Base-by-base conservation (phyloP, 1,140 invertebrate species). In the Arctopsyche grandis region DNA sequence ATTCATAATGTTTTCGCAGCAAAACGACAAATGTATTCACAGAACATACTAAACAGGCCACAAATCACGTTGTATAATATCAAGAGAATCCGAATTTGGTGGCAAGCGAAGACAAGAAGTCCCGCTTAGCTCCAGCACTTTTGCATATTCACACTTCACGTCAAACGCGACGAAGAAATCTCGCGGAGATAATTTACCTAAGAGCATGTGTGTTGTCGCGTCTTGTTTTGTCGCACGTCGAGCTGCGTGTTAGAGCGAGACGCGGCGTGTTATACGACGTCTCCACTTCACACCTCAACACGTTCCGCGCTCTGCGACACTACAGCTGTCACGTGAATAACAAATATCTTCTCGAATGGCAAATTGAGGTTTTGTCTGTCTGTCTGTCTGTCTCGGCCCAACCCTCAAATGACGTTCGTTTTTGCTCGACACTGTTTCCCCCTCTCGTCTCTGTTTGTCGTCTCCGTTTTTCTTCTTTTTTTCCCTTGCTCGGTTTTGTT, bases 281-380 rank as follows among this genome's bases (percentile, higher is more conserved):
- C 12, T 56, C 63, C 75, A 78, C 56, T 76, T 78, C 69, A 77
- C 78, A 78, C 81, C 66, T 79, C 74, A 44, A 76, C 74, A 76
- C 74, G 56, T 76, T 66, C 74, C 26, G 74, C 58, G 48, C 73
- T 58, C 19, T 73, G 44, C 66, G 66, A 70, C 56, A 66, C 46
- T 81, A 79, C 81, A 80, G 81, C 76, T 82, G 81, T 82, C 81
- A 82, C 81, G 74, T 80, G 79, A 82, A 82, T 82, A 80, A 80
- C 81, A 77, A 76, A 82, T 76, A 76, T 80, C 76, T 69, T 44
- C 63, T 58, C 69, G 71, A 79, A 78, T 79, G 78, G 78, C 78
- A 82, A 82, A 82, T 82, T 82, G 81, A 82, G 81, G 81, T 82
- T 82, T 69, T 69, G 63, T 77, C 76, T 69, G 63, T 26, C 63